Evolutionary conservation across 2,797 vertebrate species (phyloP), one percentile per base, ranked within the genome.

Genomic region (Chelidonichthys spinosus): DNA sequence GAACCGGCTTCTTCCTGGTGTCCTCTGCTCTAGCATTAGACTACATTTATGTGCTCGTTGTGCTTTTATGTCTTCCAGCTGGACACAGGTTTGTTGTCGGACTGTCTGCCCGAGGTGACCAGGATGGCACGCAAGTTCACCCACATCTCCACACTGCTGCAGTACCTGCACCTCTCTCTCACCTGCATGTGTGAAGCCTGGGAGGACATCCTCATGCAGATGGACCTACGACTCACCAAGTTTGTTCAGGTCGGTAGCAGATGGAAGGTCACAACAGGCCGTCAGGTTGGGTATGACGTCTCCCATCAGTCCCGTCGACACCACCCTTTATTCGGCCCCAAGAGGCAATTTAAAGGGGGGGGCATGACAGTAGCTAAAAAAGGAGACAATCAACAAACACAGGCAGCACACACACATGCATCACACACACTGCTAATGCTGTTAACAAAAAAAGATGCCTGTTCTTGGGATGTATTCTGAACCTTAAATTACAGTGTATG

Each of bases 171-270:
- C 64, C 91, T 99, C 61, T 98, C 98, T 0, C 89, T 99, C 66
- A 98, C 96, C 0, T 99, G 97, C 59, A 99, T 99, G 98, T 99
- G 97, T 93, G 98, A 99, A 81, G 97, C 98, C 0, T 99, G 98
- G 98, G 98, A 99, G 85, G 98, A 99, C 87, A 99, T 99, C 87
- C 77, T 99, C 74, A 96, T 97, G 96, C 97, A 99, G 92, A 99
- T 99, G 98, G 98, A 99, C 78, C 96, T 97, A 5, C 90, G 96
- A 1, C 96, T 99, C 55, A 99, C 98, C 32, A 99, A 98, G 86
- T 99, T 99, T 80, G 98, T 99, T 17, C 97, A 99, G 97, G 98
- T 63, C 59, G 25, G 56, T 18, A 7, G 43, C 17, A 7, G 15
- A 25, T 15, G 44, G 9, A 6, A 47, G 46, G 25, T 25, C 25